Conservation (phyloP, 2,888 invertebrate species). For the Eutolmus rufibarbis region DNA sequence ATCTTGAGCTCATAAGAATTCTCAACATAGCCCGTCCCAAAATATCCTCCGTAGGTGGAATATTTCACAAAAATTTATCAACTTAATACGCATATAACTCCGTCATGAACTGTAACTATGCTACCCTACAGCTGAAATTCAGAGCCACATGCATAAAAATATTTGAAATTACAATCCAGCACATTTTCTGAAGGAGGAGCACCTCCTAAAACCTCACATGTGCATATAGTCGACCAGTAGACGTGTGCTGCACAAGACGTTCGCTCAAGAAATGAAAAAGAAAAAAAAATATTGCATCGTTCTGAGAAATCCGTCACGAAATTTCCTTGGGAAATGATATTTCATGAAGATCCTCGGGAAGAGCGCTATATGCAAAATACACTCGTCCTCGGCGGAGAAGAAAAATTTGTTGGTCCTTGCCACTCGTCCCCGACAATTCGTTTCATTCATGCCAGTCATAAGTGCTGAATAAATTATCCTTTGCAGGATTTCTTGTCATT, state of each 20-base stretch:
- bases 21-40: neutral
- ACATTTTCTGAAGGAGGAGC: neutral
- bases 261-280: neutral
- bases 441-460: conserved; percentile 31
- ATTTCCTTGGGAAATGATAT: conserved; percentile 6
- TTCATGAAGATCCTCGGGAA: neutral
- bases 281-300: neutral
- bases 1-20: neutral
- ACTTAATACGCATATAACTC: neutral
- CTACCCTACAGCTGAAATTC: neutral
- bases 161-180: conserved; percentile 19
- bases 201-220: neutral
- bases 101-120: neutral
- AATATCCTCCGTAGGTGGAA: neutral
- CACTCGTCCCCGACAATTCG: conserved; percentile 17
- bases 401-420: conserved; percentile 24
- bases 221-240: neutral
- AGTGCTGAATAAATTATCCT: conserved; percentile 34
- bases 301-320: conserved; percentile 14
- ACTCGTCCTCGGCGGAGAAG: neutral
- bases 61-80: neutral
- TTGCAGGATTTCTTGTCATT: conserved; percentile 8
- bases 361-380: conserved; percentile 2
- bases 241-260: neutral
- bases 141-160: neutral